A percentile compares a stretch with the other conserved stretches of the same genome.
These are phyloP conservation scores for Zaprionus ghesquierei DNA, from an alignment of 1,140 invertebrate species.

Conservation along the genomic window DNA sequence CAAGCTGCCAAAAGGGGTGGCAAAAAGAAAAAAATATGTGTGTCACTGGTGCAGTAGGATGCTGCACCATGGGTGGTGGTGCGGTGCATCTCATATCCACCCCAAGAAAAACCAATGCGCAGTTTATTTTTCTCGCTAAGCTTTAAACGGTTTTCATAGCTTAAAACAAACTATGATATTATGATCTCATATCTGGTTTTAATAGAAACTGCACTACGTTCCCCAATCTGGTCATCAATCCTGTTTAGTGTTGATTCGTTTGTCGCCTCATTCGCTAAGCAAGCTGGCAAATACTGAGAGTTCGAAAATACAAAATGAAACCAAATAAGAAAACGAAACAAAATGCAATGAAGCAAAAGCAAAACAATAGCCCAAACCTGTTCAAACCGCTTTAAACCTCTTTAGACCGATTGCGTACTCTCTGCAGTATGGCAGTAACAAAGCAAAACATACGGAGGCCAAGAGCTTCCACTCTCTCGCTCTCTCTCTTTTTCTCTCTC, in stretches of 20 bases:
- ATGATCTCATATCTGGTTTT: neutral
- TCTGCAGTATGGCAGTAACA: conserved; percentile 26
- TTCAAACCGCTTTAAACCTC: conserved; percentile 40
- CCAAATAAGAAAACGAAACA: conserved; percentile 19
- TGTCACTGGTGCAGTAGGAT: conserved; percentile 57
- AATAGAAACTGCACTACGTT: conserved; percentile 4
- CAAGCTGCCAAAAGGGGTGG: neutral
- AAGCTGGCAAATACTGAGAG: conserved; percentile 19
- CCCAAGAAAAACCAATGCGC: neutral
- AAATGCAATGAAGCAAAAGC: conserved; percentile 2
- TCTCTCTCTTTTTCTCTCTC: neutral
- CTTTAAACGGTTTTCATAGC: neutral
- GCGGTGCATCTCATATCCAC: neutral
- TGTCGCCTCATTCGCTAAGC: conserved; percentile 7
- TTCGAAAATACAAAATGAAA: neutral
- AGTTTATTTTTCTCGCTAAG: neutral
- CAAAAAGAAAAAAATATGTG: conserved; percentile 32
- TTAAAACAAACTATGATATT: neutral
- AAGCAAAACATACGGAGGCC: conserved; percentile 18
- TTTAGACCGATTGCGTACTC: conserved; percentile 21
- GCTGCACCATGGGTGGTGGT: conserved; percentile 1
- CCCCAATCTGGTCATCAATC: conserved; percentile 6
- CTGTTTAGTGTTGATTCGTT: conserved; percentile 27
- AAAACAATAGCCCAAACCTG: conserved; percentile 25
- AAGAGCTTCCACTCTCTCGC: neutral